Base-by-base conservation (phyloP, 2,113 vertebrate genomes). In the Pongo pygmaeus region DNA sequence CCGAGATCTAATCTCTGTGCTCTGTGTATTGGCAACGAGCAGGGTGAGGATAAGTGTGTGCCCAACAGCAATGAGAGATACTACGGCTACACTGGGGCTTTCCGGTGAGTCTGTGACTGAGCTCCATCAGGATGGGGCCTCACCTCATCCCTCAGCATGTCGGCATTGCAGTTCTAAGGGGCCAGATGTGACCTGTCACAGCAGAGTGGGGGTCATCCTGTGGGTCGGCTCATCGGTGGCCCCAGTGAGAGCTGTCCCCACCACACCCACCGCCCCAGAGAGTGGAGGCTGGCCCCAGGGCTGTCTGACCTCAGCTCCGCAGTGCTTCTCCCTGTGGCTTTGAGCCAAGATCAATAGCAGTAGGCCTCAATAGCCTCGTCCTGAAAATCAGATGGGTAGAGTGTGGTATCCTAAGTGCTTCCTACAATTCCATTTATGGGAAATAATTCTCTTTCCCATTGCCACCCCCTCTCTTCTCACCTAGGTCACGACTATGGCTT, bases 71-170 rank as follows among this genome's bases (percentile, higher is more conserved):
- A 98, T 0, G 99, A 99, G 98, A 91, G 87, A 27, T 99, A 99
- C 97, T 99, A 98, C 0, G 99, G 99, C 48, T 99, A 99, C 16
- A 97, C 89, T 0, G 99, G 99, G 50, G 99, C 99, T 8, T 98
- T 99, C 13, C 99, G 99, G 99, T 99, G 98, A 2, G 93, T 57
- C 30, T 22, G 22, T 0, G 9, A 20, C 43, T 2, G 2, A 18
- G 46, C 50, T 8, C 67, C 32, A 1, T 32, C 79, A 11, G 52
- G 13, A 1, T 9, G 1, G 18, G 59, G 59, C 43, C n/a, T 38
- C 0, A 30, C 16, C 43, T 32, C 17, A 0, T 40, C 14, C 48
- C 69, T n/a, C 40, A 40, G 27, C 16, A 32, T 8, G 61, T 18
- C 6, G 22, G 20, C 10, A 1, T 43, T 50, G 88, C 6, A 1